Evolutionary conservation across 2,797 vertebrate species (phyloP), one percentile per base, ranked within the genome.

Genomic region (Melopsittacus undulatus): DNA sequence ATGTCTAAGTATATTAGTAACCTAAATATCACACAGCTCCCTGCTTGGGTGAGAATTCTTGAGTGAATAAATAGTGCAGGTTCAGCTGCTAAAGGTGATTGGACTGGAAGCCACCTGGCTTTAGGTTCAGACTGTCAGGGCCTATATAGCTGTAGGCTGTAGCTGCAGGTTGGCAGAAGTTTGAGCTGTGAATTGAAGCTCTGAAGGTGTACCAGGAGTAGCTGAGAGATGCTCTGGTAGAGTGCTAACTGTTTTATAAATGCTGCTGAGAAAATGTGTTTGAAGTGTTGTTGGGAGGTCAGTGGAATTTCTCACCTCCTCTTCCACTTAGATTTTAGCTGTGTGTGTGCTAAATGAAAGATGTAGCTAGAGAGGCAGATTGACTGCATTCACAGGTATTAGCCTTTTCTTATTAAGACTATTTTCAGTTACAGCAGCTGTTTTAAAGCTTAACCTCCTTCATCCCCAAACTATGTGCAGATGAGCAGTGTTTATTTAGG

Each of bases 391-490:
- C 40, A 46, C 73, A 82, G 80, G 72, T 83, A 74, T n/a, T n/a
- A 59, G 80, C 48, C 42, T 84, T 92, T 91, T 90, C 45, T 54
- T 81, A 62, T 26, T 79, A 69, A 57, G 36, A 61, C 63, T 90
- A 91, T 95, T 96, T 96, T 92, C 89, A 88, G 96, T 38, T 74
- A 48, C 73, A 51, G 62, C 90, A 94, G 87, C 92, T 92, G 83
- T 85, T 95, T 95, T 87, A 89, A 87, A 90, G 90, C 79, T 95
- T 82, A 78, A 74, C 26, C 72, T 64, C 78, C 92, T 97, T 96
- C 91, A 97, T 91, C 91, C 76, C 62, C 29, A 83, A 97, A 94
- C 40, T 82, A 94, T 92, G 89, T 82, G 83, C 81, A 93, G 86
- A 94, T 73, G 74, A 94, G 61, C 78, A 76, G 13, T 1, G 1